Evolutionary conservation across 2,888 invertebrate genomes (phyloP).

Genomic region (Trachelus tabidus): DNA sequence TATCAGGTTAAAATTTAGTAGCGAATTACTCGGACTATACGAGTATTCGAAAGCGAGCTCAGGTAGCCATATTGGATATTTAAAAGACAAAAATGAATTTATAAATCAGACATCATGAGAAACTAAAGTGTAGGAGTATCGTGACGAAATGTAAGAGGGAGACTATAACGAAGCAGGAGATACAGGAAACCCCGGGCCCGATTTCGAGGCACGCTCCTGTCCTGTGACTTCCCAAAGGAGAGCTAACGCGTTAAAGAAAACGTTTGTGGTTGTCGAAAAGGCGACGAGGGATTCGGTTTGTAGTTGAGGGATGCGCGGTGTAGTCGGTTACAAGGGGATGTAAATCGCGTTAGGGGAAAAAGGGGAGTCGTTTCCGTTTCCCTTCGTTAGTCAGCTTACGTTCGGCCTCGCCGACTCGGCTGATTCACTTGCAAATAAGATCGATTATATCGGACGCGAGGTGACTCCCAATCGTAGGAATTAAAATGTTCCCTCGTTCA

Average conservation of each 20-base stretch:
- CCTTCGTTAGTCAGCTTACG: slow-evolving; percentile 26
- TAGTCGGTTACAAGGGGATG: slow-evolving; percentile 20
- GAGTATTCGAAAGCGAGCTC: not conserved
- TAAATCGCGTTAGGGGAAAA: slow-evolving; percentile 34
- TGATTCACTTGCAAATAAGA: slow-evolving; percentile 56
- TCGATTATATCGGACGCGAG: slow-evolving; percentile 52
- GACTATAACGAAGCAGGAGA: not conserved
- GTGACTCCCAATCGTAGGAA: slow-evolving; percentile 43
- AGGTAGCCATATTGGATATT: not conserved
- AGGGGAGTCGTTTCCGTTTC: slow-evolving; percentile 20
- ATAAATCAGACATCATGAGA: not conserved
- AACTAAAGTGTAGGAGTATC: not conserved
- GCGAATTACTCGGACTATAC: not conserved
- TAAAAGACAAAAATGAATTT: not conserved
- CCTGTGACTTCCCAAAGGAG: not conserved
- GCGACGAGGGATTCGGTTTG: slow-evolving; percentile 31
- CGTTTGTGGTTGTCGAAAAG: slow-evolving; percentile 1
- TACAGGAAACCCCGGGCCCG: not conserved
- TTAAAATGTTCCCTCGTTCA: slow-evolving; percentile 40
- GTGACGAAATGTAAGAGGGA: slow-evolving; percentile 15
- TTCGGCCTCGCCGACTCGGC: slow-evolving; percentile 21
- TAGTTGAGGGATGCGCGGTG: slow-evolving; percentile 32
- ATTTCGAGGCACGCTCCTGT: not conserved
- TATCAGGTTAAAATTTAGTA: not conserved
- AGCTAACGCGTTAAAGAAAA: not conserved